A percentile compares a stretch with the other conserved stretches of the same genome.
These are phyloP conservation scores for Apogon hyalosoma DNA, from an alignment of 2,797 vertebrate genomes.

Conservation along the genomic window DNA sequence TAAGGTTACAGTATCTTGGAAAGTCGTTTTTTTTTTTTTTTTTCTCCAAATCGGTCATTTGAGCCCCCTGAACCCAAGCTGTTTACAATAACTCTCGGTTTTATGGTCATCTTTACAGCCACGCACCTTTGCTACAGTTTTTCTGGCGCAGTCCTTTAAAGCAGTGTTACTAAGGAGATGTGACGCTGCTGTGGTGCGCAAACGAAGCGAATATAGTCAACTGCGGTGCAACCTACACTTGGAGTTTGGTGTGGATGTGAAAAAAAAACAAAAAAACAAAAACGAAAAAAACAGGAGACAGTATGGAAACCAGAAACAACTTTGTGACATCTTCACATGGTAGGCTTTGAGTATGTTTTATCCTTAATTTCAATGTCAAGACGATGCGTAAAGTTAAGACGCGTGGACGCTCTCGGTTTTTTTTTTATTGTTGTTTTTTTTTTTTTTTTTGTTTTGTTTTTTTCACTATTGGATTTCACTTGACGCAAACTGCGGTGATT, in stretches of 20 bases:
- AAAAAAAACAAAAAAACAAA: no score
- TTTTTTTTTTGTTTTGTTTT: no score
- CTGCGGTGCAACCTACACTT: conserved; percentile 25
- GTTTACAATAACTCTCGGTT: background rate
- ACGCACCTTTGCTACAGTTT: conserved; percentile 80
- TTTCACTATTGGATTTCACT: background rate
- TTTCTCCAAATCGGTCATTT: background rate
- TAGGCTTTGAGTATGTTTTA: conserved; percentile 6
- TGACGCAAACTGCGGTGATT: background rate
- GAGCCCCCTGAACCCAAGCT: background rate
- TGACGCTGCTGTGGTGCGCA: conserved; percentile 80
- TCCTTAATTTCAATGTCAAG: background rate
- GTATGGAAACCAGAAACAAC: background rate
- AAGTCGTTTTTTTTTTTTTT: background rate
- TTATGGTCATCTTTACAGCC: conserved; percentile 10
- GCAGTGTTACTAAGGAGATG: conserved; percentile 88
- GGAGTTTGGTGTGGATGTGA: conserved; percentile 4
- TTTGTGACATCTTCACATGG: background rate
- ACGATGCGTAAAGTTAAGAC: no score
- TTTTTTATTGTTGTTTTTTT: no score
- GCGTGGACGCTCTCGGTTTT: no score
- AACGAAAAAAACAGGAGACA: conserved; percentile 8
- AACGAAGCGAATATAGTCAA: conserved; percentile 66
- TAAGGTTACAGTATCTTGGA: conserved; percentile 13
- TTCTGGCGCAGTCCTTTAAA: conserved; percentile 74